Conservation (phyloP, 92 coral and sea anemone genomes). For the Zoanthus solanderi region DNA sequence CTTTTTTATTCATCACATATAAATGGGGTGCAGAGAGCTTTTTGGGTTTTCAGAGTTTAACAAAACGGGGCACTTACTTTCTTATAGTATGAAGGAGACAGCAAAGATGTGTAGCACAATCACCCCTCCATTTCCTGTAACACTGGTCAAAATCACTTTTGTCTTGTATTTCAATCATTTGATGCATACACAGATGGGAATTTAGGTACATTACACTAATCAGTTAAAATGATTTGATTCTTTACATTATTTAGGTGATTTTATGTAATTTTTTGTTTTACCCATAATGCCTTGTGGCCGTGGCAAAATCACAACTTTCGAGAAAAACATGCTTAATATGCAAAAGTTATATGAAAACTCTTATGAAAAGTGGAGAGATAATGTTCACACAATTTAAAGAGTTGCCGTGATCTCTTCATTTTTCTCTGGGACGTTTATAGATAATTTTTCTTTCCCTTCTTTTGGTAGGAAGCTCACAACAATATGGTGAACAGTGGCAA, state of each 20-base stretch:
- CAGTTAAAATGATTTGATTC: constrained; percentile 12
- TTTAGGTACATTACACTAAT: constrained; percentile 20
- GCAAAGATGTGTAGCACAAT: too few species aligned
- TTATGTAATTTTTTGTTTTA: constrained; percentile 13
- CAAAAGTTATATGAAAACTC: constrained; percentile 12
- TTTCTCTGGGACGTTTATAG: not conserved
- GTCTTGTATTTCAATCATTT: constrained; percentile 19
- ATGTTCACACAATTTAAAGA: constrained; percentile 19
- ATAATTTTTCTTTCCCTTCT: not conserved
- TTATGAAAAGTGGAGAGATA: not conserved
- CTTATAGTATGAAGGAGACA: too few species aligned
- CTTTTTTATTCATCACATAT: too few species aligned
- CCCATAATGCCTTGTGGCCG: constrained; percentile 30
- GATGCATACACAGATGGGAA: constrained; percentile 6
- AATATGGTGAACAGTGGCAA: constrained; percentile 55
- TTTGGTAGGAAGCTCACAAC: not conserved
- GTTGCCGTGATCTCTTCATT: constrained; percentile 24
- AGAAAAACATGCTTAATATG: not conserved
- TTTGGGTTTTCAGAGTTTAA: too few species aligned
- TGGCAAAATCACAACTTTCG: not conserved
- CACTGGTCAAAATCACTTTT: constrained; percentile 31
- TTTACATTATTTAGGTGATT: constrained; percentile 29
- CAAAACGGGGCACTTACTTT: too few species aligned
- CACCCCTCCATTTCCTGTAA: not conserved
- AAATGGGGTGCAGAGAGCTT: too few species aligned